phyloP scores from a whole-genome alignment of 2,797 vertebrate species.

The Cephalopachus bancanus region DNA sequence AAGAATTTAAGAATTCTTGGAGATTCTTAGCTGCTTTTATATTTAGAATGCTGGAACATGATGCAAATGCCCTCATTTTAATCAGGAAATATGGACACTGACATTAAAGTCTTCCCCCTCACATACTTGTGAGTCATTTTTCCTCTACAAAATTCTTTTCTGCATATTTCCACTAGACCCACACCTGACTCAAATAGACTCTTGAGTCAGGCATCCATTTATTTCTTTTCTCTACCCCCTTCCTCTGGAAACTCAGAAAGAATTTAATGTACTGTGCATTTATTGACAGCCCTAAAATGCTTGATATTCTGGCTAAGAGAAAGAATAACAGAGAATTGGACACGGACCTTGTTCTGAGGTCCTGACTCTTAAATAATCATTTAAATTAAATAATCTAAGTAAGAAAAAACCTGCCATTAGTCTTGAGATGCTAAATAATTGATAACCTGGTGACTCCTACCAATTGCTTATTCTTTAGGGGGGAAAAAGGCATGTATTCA shows the following conservation, averaged over 20 bases:
- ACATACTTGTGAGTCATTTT: neutral
- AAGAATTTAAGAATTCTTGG: conserved; percentile 22
- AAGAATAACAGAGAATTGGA: neutral
- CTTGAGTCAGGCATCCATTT: neutral
- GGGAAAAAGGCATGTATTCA: neutral
- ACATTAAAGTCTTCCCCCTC: neutral
- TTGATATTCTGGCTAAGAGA: neutral
- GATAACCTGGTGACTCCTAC: neutral
- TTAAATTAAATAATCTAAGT: neutral
- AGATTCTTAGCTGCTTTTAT: neutral
- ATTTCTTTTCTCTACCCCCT: neutral
- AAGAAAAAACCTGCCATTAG: neutral
- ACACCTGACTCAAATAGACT: neutral
- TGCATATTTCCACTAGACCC: neutral
- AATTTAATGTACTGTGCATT: neutral
- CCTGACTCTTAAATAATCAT: neutral
- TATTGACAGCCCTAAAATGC: neutral
- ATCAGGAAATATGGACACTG: neutral
- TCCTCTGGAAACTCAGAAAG: neutral
- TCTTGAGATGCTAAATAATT: neutral
- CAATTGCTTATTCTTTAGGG: neutral
- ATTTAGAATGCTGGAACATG: neutral
- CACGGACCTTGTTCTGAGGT: neutral
- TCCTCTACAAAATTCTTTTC: neutral
- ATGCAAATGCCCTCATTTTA: neutral